Conservation (phyloP, 2,113 vertebrate genomes). For the Tychaedon coryphoeus region DNA sequence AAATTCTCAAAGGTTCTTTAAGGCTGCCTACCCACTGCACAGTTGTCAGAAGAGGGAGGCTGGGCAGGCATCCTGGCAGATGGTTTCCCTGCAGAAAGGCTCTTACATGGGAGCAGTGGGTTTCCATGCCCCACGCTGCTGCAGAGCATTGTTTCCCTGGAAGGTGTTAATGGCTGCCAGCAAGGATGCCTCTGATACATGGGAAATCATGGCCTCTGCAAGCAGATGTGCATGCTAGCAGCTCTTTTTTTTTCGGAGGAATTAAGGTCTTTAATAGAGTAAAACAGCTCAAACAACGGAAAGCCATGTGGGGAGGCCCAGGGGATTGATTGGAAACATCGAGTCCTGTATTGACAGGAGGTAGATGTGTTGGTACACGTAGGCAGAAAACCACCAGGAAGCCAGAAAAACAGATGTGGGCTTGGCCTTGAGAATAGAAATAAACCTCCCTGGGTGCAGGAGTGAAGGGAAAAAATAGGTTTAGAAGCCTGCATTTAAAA, state of each 20-base stretch:
- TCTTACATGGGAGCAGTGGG: neutral
- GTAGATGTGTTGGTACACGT: neutral
- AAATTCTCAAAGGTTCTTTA: neutral
- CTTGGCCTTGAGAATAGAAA: neutral
- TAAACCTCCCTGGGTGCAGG: neutral
- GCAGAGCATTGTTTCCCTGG: neutral
- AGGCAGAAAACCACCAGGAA: constrained; percentile 24
- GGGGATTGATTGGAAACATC: constrained; percentile 34
- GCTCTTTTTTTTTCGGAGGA: neutral
- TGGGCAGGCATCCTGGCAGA: neutral
- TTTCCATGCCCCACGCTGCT: neutral
- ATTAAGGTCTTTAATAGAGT: constrained; percentile 40
- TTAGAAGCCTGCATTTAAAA: neutral
- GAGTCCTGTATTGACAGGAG: neutral
- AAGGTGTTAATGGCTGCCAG: constrained; percentile 40
- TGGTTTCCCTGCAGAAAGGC: neutral
- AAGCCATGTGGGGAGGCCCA: constrained; percentile 27
- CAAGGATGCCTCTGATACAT: neutral
- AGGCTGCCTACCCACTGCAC: neutral
- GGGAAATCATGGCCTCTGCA: neutral
- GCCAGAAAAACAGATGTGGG: constrained; percentile 2
- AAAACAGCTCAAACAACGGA: constrained; percentile 31
- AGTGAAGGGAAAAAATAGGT: neutral
- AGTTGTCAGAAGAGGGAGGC: neutral
- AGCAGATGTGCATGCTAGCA: neutral